These are phyloP conservation scores for Colius striatus DNA, from an alignment of 2,113 vertebrate species.

Conservation along the genomic window DNA sequence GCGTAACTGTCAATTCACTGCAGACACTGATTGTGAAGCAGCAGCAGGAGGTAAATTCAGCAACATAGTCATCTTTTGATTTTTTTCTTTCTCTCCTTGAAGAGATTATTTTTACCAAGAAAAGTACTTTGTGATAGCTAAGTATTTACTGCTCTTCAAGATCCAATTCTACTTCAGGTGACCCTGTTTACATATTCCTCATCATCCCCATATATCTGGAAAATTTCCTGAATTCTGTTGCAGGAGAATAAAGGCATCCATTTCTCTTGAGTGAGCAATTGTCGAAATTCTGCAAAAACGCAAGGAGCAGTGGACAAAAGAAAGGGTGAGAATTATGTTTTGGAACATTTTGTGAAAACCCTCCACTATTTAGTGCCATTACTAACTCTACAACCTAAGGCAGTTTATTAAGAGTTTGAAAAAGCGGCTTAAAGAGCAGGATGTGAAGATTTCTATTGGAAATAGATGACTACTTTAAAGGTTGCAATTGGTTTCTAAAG, in stretches of 20 bases:
- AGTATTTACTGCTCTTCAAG: slow-evolving; percentile 36
- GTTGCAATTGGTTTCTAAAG: slow-evolving; percentile 79
- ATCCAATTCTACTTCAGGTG: slow-evolving; percentile 15
- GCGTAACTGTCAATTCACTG: not conserved
- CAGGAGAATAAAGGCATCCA: not conserved
- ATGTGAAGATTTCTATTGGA: slow-evolving; percentile 77
- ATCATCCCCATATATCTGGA: not conserved
- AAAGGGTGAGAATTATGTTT: slow-evolving; percentile 28
- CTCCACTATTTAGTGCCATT: slow-evolving; percentile 68
- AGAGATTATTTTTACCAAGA: not conserved
- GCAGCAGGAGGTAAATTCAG: not conserved
- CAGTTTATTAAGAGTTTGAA: slow-evolving; percentile 80
- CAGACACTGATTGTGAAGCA: not conserved
- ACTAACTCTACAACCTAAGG: slow-evolving; percentile 68
- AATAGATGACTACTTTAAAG: slow-evolving; percentile 78
- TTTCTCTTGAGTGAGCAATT: slow-evolving; percentile 21
- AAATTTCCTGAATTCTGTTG: slow-evolving; percentile 38
- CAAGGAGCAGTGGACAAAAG: slow-evolving; percentile 10
- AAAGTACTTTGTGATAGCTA: not conserved
- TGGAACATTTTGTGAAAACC: slow-evolving; percentile 25
- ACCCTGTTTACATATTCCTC: not conserved
- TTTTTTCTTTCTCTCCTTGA: not conserved
- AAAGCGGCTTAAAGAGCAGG: slow-evolving; percentile 71
- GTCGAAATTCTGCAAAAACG: slow-evolving; percentile 44
- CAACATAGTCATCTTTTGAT: not conserved